Percentiles rank a stretch among this genome's conserved stretches.
phyloP scores from a whole-genome alignment of 2,113 vertebrate species.

The Oplegnathus fasciatus region DNA sequence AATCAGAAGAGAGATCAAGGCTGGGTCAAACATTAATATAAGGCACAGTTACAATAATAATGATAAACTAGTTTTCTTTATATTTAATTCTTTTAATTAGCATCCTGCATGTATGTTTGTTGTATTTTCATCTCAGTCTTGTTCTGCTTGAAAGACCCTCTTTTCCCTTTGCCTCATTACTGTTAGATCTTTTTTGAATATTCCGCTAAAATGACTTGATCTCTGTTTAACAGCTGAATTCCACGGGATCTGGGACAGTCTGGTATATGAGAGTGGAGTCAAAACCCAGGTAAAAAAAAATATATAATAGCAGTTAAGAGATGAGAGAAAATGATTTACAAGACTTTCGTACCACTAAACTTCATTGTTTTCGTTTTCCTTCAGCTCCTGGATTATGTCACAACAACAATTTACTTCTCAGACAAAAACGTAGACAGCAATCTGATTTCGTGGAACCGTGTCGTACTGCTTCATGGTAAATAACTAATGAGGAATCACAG shows the following conservation, averaged over 20 bases:
- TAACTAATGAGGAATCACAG: background rate
- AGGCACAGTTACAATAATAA: background rate
- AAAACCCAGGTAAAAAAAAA: conserved; percentile 89
- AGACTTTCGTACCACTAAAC: background rate
- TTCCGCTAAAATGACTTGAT: background rate
- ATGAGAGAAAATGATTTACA: background rate
- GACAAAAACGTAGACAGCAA: conserved; percentile 96
- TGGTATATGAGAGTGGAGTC: conserved; percentile 92
- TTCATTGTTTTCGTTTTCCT: conserved; percentile 22
- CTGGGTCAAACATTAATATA: background rate
- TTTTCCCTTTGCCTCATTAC: background rate
- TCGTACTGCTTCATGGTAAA: conserved; percentile 95
- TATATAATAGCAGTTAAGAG: background rate
- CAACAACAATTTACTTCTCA: conserved; percentile 93
- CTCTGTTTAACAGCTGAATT: conserved; percentile 88
- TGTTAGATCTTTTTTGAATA: background rate
- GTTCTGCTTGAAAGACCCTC: too few species aligned
- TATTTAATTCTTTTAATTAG: background rate
- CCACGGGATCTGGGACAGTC: conserved; percentile 97
- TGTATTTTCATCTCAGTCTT: background rate
- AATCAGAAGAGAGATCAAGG: background rate
- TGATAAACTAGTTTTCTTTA: background rate
- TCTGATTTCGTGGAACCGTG: conserved; percentile 96
- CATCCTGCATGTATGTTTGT: background rate
- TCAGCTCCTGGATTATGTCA: conserved; percentile 95